Base-by-base conservation (phyloP, 2,797 vertebrate species). In the Sebastes alutus region DNA sequence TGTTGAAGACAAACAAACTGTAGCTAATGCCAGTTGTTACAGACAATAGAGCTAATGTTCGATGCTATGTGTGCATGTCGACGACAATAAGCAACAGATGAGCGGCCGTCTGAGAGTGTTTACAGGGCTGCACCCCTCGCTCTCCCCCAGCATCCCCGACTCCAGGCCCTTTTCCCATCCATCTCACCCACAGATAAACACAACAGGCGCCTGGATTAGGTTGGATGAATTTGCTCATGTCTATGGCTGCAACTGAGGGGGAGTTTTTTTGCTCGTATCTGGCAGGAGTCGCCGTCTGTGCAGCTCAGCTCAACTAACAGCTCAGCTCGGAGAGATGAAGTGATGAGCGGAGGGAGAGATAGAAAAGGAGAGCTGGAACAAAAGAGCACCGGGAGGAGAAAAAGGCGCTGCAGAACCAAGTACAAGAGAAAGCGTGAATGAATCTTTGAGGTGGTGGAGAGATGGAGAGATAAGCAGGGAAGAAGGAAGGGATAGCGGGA, bases 231-330 rank as follows among this genome's bases (percentile, higher is more conserved):
- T 87, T 77, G 68, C 85, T 92, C 84, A 80, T 73, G 86, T 90
- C 83, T 90, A 70, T 68, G 78, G 79, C 70, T 59, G 74, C 55
- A 76, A 56, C 63, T 72, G 74, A 81, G 74, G 71, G 73, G 78
- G 72, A 68, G 76, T 69, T 83, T 86, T 86, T 89, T 89, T 66
- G 52, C 86, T 89, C 78, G 68, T 80, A 85, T 93, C 88, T 86
- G 88, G 86, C 77, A 84, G 66, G 60, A 84, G 73, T 70, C 49
- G 23, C 67, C 2, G 33, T 80, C 78, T 86, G 25, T 49, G 87
- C 81, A 77, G 74, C 84, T 78, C 72, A 61, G 72, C 79, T 87
- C 29, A 73, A 61, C 75, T 75, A 52, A 77, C 81, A 77, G 74
- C 84, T 78, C 72, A 61, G 72, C 79, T 87, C 29, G 23, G 77